Percentiles rank a stretch among this genome's conserved stretches.
These are phyloP conservation scores for Toxonevra muliebris DNA, from an alignment of 2,888 invertebrate species.

Conservation along the genomic window DNA sequence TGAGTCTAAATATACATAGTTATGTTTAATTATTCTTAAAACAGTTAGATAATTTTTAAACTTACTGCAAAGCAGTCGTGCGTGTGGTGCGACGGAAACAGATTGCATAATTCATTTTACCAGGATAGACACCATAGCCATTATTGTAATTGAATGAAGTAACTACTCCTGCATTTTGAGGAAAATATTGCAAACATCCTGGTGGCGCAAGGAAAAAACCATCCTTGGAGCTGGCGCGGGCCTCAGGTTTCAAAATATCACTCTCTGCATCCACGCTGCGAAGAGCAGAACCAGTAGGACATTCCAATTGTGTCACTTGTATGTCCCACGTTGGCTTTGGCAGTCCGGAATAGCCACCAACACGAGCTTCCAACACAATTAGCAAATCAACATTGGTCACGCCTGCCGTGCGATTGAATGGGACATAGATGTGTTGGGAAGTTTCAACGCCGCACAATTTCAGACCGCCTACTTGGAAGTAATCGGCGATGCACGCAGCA, in stretches of 20 bases:
- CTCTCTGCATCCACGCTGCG: slow-evolving; percentile 23
- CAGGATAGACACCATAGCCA: slow-evolving; percentile 67
- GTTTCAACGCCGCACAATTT: slow-evolving; percentile 71
- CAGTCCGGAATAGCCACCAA: slow-evolving; percentile 54
- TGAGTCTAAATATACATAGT: slow-evolving; percentile 41
- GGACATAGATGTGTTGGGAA: slow-evolving; percentile 68
- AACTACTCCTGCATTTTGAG: slow-evolving; percentile 68
- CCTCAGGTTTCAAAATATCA: slow-evolving; percentile 39
- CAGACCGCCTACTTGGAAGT: slow-evolving; percentile 51
- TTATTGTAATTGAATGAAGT: slow-evolving; percentile 71
- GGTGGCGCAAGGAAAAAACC: slow-evolving; percentile 66
- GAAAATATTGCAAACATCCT: slow-evolving; percentile 76
- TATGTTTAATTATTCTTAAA: neutral
- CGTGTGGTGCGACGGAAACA: slow-evolving; percentile 68
- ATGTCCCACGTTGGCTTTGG: slow-evolving; percentile 67
- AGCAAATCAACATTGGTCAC: slow-evolving; percentile 50
- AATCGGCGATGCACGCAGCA: slow-evolving; percentile 53
- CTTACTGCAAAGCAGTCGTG: slow-evolving; percentile 48
- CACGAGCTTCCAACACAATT: slow-evolving; percentile 65
- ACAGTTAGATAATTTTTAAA: neutral
- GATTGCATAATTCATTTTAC: slow-evolving; percentile 70
- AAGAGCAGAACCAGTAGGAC: slow-evolving; percentile 52
- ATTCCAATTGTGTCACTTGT: slow-evolving; percentile 71
- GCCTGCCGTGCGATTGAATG: slow-evolving; percentile 55
- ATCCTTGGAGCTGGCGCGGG: slow-evolving; percentile 43